These are phyloP conservation scores for Drosophila meridiana DNA, from an alignment of 2,888 invertebrate species.

Conservation along the genomic window DNA sequence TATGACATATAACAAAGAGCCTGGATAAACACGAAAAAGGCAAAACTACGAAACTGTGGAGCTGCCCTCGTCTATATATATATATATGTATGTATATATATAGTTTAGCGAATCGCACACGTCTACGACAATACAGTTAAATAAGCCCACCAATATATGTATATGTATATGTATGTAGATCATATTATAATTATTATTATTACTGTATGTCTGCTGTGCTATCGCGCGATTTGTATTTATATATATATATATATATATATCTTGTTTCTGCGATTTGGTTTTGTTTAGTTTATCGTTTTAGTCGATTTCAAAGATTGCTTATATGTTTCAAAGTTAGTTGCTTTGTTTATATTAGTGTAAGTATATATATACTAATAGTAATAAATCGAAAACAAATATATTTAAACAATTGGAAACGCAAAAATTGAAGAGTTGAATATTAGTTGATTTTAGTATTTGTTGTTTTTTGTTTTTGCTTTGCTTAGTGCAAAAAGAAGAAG, in stretches of 20 bases:
- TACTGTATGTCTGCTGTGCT: slow-evolving; percentile 28
- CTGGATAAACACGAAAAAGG: slow-evolving; percentile 46
- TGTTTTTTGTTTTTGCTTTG: slow-evolving; percentile 45
- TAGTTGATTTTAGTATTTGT: slow-evolving; percentile 33
- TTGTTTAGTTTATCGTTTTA: slow-evolving; percentile 44
- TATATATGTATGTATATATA: slow-evolving; percentile 16
- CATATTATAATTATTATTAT: slow-evolving; percentile 46
- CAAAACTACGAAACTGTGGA: slow-evolving; percentile 65
- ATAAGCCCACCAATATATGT: slow-evolving; percentile 69
- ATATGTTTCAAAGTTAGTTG: slow-evolving; percentile 79
- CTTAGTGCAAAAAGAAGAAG: slow-evolving; percentile 75
- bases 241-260: slow-evolving; percentile 17
- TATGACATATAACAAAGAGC: slow-evolving; percentile 30
- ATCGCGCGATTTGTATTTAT: slow-evolving; percentile 25
- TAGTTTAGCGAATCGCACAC: slow-evolving; percentile 44
- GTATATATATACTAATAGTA: slow-evolving; percentile 42
- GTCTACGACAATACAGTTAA: slow-evolving; percentile 61
- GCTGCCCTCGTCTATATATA: slow-evolving; percentile 22
- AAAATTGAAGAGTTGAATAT: slow-evolving; percentile 52
- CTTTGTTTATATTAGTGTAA: slow-evolving; percentile 53
- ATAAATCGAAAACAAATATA: slow-evolving; percentile 16
- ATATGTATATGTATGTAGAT: slow-evolving; percentile 41
- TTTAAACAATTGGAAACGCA: slow-evolving; percentile 61
- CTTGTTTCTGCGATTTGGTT: slow-evolving; percentile 42
- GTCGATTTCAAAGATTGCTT: slow-evolving; percentile 82